phyloP scores from a whole-genome alignment of 2,888 invertebrate genomes.

The Caenorhabditis angaria region DNA sequence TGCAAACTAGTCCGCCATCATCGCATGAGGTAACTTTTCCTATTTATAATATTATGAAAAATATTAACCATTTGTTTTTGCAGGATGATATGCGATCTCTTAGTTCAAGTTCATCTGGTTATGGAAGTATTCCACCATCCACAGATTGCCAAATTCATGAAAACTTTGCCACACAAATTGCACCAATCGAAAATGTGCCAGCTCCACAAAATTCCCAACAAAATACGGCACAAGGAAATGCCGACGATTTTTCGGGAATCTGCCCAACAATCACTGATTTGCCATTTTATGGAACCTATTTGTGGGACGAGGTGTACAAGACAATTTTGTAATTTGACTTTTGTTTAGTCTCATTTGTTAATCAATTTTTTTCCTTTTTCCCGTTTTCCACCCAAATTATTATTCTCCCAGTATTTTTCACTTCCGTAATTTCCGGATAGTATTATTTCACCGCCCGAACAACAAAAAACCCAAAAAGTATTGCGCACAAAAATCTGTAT shows the following conservation, averaged over 20 bases:
- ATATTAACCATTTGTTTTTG: constrained; percentile 5
- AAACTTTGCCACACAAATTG: neutral
- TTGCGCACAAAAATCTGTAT: too few relatives aligned
- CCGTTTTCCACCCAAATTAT: too few relatives aligned
- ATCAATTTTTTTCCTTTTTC: neutral
- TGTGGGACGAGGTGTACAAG: constrained; percentile 33
- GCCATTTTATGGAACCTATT: constrained; percentile 1
- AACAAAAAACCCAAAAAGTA: constrained; percentile 1
- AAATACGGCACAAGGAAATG: neutral
- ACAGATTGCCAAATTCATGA: neutral
- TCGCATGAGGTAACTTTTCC: neutral
- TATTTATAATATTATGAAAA: neutral
- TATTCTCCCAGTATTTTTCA: neutral
- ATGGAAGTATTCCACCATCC: constrained; percentile 26
- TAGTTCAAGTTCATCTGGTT: constrained; percentile 59
- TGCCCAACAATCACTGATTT: constrained; percentile 30
- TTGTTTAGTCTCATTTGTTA: neutral
- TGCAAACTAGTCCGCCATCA: constrained; percentile 1
- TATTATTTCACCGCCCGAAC: constrained; percentile 9
- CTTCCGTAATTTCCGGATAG: neutral
- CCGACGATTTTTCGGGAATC: constrained; percentile 33
- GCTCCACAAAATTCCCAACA: neutral
- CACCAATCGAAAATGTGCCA: neutral
- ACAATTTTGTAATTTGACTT: constrained; percentile 13
- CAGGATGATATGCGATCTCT: constrained; percentile 64